Evolutionary conservation across 2,888 invertebrate genomes (phyloP).

Genomic region (Archips xylosteana): DNA sequence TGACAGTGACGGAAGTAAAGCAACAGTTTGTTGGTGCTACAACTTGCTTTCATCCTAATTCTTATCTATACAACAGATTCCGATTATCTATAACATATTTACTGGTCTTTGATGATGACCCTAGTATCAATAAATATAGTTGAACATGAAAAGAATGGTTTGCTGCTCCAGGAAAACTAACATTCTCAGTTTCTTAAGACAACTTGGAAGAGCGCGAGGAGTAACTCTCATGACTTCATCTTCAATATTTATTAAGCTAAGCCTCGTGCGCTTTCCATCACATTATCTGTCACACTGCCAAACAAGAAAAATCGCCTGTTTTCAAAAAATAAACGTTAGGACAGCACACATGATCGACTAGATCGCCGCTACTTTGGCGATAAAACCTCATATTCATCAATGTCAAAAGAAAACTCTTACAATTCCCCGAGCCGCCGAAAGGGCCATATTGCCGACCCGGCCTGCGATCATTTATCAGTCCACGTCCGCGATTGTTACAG

Average conservation of each 20-base stretch:
- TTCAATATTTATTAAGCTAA: too few relatives aligned
- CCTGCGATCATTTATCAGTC: constrained; percentile 52
- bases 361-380: constrained; percentile 17
- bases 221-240: too few relatives aligned
- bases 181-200: too few relatives aligned
- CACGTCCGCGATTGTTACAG: constrained; percentile 51
- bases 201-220: too few relatives aligned
- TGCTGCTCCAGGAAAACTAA: too few relatives aligned
- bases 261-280: background rate
- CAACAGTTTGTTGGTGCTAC: constrained; percentile 11
- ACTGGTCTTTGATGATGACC: too few relatives aligned
- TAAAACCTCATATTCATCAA: constrained; percentile 34
- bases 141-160: too few relatives aligned
- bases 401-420: constrained; percentile 34
- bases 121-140: too few relatives aligned
- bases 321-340: background rate
- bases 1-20: constrained; percentile 17
- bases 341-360: constrained; percentile 10
- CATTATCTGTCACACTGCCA: background rate
- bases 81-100: too few relatives aligned
- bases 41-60: constrained; percentile 4
- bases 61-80: background rate
- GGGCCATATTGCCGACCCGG: constrained; percentile 41
- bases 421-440: constrained; percentile 19
- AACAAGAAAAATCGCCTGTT: background rate